phyloP scores from a whole-genome alignment of 2,797 vertebrate species.

The Bradypus variegatus region DNA sequence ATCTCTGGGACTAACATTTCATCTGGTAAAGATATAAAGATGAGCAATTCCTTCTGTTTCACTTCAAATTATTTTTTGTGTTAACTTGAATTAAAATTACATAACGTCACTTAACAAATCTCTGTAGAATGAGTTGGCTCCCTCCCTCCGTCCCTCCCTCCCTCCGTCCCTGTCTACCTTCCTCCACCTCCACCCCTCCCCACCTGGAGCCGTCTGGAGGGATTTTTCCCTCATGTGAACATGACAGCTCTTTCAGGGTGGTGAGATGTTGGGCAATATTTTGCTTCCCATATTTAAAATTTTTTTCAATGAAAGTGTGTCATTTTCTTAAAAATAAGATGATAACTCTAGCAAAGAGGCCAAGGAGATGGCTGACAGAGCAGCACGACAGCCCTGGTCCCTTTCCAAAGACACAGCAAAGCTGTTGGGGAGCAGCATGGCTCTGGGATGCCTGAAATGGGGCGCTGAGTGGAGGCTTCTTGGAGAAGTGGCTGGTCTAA shows the following conservation, averaged over 20 bases:
- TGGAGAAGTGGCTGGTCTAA: accelerated
- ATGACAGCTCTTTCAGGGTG: no score
- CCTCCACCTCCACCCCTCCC: not conserved
- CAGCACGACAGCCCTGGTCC: accelerated
- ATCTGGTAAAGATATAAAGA: not conserved
- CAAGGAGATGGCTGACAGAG: accelerated
- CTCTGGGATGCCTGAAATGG: accelerated
- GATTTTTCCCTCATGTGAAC: accelerated
- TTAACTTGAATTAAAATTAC: not conserved
- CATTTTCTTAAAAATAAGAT: not conserved
- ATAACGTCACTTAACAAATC: not conserved
- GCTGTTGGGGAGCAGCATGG: accelerated
- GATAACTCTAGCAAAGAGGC: no score
- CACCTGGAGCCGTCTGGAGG: accelerated
- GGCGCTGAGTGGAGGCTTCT: accelerated
- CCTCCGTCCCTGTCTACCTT: no score
- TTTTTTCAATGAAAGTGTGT: no score
- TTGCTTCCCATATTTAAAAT: not conserved
- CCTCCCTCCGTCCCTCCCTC: accelerated
- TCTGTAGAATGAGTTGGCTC: not conserved
- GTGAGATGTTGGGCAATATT: not conserved
- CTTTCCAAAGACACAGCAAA: accelerated
- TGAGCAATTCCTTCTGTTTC: not conserved
- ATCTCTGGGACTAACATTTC: not conserved
- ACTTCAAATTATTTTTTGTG: not conserved